Base-by-base conservation (phyloP, 2,888 invertebrate species). In the Thalpophila matura region DNA sequence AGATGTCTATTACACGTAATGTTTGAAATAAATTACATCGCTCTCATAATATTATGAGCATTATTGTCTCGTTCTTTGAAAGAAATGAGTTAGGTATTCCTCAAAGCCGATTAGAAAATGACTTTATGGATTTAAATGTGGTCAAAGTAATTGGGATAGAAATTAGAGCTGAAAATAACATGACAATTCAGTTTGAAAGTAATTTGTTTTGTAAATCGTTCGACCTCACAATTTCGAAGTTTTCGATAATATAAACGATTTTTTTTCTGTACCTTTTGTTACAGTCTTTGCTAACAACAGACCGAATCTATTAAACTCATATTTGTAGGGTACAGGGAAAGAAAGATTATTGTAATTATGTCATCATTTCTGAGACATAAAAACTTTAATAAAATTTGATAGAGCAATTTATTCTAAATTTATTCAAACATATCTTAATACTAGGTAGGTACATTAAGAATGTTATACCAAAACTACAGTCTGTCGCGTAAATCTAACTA, bases 21-120 rank as follows among this genome's bases (percentile, higher is more conserved):
- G 56, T 51, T 20, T 12, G 16, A 22, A 35, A 38, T 56, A 49
- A 29, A 27, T 64, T 26, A 72, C 57, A 6, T 47, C 47, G 31
- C 29, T 37, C 47, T 16, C n/a, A 20, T 54, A 54, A 35, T 24
- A 22, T 38, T 9, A 22, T 26, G 7, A 49, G n/a, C 5, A 71
- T 56, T 42, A 38, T 26, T 12, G 7, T 20, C 16, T 26, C 9
- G 7, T 26, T 40, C 20, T 29, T 20, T 10, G 20, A 42, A 46
- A 61, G 6, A 45, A 72, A 50, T 46, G 18, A 69, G 40, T 56
- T 67, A n/a, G n/a, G n/a, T 49, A 18, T 31, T 40, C 27, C 9
- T 51, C 14, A 22, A 71, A 56, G 50, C 64, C 49, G 49, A 71
- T 64, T 55, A 55, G n/a, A 10, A 29, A 46, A 37, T 37, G 45